These are phyloP conservation scores for Caenorhabditis elegans DNA, from an alignment of 1,140 invertebrate species.

Conservation along the genomic window DNA sequence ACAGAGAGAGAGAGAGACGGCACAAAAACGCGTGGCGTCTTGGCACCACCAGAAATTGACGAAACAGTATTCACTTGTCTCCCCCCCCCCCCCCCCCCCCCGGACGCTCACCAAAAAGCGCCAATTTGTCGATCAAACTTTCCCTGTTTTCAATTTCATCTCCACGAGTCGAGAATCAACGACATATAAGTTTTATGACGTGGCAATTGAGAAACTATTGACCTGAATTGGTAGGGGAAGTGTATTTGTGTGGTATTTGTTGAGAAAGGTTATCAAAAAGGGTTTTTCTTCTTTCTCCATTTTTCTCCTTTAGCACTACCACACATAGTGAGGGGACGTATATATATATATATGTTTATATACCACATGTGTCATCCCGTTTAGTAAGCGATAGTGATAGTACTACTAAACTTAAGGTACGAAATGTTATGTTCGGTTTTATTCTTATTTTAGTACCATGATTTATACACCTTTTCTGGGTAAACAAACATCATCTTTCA, in stretches of 20 bases:
- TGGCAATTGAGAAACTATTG: conserved; percentile 25
- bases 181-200: neutral
- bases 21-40: neutral
- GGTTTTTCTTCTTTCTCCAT: neutral
- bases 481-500: no score
- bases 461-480: neutral
- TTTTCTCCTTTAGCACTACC: neutral
- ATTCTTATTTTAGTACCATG: neutral
- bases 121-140: neutral
- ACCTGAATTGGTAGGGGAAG: conserved; percentile 8
- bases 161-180: neutral
- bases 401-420: conserved; percentile 29
- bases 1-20: neutral
- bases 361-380: conserved; percentile 30
- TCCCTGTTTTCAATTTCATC: neutral
- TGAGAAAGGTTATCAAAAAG: conserved; percentile 30
- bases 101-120: neutral
- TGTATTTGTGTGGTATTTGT: conserved; percentile 3
- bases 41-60: neutral
- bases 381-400: conserved; percentile 30
- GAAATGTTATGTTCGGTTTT: neutral
- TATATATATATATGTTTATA: conserved; percentile 22
- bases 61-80: neutral
- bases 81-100: no score
- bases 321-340: neutral